A percentile compares a stretch with the other conserved stretches of the same genome.
phyloP scores from a whole-genome alignment of 64 coral and sea anemone genomes.

The Montipora efflorescens region DNA sequence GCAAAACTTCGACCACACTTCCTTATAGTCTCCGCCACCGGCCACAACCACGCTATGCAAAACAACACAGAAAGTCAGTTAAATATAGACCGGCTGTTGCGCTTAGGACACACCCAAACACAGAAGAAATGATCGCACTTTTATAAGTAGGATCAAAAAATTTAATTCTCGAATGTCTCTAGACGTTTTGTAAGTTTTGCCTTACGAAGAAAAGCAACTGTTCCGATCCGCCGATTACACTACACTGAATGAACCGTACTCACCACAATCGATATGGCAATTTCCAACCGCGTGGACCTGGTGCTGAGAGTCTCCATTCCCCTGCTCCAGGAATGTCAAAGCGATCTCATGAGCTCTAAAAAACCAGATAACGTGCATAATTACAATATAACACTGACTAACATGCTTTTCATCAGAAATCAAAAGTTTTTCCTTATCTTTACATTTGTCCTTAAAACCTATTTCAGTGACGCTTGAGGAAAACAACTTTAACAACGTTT shows the following conservation, averaged over 20 bases:
- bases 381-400: no score
- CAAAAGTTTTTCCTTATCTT: no score
- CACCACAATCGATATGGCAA: constrained; percentile 98
- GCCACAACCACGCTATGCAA: constrained; percentile 94
- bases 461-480: no score
- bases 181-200: no score
- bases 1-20: constrained; percentile 98
- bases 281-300: constrained; percentile 94
- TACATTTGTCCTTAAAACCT: no score
- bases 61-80: not conserved
- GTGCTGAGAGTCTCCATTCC: constrained; percentile 91
- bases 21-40: constrained; percentile 87
- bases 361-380: not conserved
- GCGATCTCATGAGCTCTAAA: constrained; percentile 78
- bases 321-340: constrained; percentile 75
- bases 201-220: not conserved
- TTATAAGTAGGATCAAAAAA: no score
- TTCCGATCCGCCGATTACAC: not conserved
- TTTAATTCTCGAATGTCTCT: no score
- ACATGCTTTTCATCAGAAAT: no score
- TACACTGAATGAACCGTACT: not conserved
- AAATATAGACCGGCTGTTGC: no score
- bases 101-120: no score
- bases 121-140: no score
- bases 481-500: no score